Evolutionary conservation across 2,113 vertebrate genomes (phyloP), one percentile per base, ranked within the genome.

Genomic region (Hystrix cristata): DNA sequence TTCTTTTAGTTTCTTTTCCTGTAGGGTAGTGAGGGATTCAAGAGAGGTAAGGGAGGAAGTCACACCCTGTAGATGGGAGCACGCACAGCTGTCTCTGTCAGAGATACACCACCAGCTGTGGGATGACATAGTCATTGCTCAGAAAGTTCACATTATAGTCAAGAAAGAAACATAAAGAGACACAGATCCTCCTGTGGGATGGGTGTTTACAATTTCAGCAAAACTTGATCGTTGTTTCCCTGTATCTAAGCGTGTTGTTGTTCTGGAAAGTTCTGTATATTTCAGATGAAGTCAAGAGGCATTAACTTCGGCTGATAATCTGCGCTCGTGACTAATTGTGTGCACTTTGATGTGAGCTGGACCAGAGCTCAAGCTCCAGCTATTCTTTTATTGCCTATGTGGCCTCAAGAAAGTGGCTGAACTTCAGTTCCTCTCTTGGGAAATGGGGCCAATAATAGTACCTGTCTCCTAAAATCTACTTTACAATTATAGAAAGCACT

Each of bases 151-250:
- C 7, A 5, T 34, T 48, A 86, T 10, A 80, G 29, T 27, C 60
- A 57, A 55, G 31, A 91, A 74, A 46, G 79, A 78, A 81, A 62
- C 55, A 71, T 25, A 80, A 62, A 80, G 18, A 59, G 71, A 72
- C 62, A 29, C 29, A 79, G 13, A 89, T 38, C 21, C 53, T 86
- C 60, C 25, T 31, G 1, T 46, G 72, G 12, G 13, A 84, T 93
- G 18, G 21, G 27, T 51, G 83, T 55, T 95, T 71, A 18, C 48
- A 93, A 7, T 78, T 78, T 93, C 67, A 91, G 62, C 48, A 93
- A n/a, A 89, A 12, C 13, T 7, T 90, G 80, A 51, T 72, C 27
- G 38, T 13, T 87, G 6, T 89, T 87, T 62, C 57, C 27, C 29
- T 29, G 53, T n/a, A 86, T 65, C 57, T 53, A 65, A 82, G 10